phyloP scores from a whole-genome alignment of 2,888 invertebrate genomes.

The Drosophila demipolita region DNA sequence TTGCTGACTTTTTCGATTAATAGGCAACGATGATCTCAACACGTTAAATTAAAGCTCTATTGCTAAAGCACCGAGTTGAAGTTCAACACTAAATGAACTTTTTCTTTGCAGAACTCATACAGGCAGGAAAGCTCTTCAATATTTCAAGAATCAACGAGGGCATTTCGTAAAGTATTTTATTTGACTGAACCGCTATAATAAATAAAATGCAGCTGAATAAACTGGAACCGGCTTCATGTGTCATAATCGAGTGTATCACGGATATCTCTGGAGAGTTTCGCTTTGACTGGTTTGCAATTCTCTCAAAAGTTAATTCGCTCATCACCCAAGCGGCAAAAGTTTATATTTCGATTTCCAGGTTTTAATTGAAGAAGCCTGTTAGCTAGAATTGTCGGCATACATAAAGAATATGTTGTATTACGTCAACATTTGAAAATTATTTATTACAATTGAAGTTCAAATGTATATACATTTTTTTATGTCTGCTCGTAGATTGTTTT shows the following conservation, averaged over 20 bases:
- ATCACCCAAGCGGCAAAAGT: background rate
- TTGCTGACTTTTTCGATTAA: slow-evolving; percentile 29
- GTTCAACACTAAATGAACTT: slow-evolving; percentile 68
- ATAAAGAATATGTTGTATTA: background rate
- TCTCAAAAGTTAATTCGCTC: background rate
- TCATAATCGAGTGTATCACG: background rate
- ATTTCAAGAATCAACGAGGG: slow-evolving; percentile 46
- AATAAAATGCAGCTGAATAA: background rate
- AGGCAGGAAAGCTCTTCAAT: slow-evolving; percentile 47
- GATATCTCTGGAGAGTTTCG: background rate
- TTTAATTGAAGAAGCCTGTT: background rate
- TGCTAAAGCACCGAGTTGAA: slow-evolving; percentile 66
- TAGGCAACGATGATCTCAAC: slow-evolving; percentile 63
- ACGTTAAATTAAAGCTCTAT: slow-evolving; percentile 58
- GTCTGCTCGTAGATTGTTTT: background rate
- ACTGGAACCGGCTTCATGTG: background rate
- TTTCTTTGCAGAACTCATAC: slow-evolving; percentile 49
- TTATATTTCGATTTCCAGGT: background rate
- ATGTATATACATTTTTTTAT: background rate
- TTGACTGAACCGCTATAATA: slow-evolving; percentile 3
- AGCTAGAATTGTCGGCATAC: background rate
- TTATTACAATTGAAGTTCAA: background rate
- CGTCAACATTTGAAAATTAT: background rate
- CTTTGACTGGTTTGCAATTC: background rate
- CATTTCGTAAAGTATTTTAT: slow-evolving; percentile 37